These are phyloP conservation scores for Antennarius maculatus DNA, from an alignment of 2,797 vertebrate species.

Conservation along the genomic window DNA sequence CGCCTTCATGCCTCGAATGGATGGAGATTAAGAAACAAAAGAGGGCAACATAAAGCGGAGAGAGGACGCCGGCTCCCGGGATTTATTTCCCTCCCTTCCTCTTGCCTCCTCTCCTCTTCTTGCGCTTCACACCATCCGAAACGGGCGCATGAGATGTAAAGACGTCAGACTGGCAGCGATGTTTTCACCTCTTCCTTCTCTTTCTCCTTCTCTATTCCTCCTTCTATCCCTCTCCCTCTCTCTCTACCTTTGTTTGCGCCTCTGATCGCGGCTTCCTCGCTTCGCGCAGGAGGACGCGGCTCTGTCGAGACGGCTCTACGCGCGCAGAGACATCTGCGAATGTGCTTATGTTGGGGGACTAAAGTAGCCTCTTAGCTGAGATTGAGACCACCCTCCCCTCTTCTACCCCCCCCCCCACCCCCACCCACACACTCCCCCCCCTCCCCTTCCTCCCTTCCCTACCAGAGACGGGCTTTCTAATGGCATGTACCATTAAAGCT, in stretches of 20 bases:
- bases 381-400: conserved; percentile 80
- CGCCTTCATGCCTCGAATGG: conserved; percentile 67
- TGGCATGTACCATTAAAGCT: conserved; percentile 90
- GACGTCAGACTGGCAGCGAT: conserved; percentile 66
- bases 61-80: conserved; percentile 48
- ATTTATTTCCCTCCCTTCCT: conserved; percentile 49
- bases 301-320: conserved; percentile 62
- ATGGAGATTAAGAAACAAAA: conserved; percentile 43
- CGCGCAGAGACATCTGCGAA: conserved; percentile 82
- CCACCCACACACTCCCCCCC: too few relatives aligned
- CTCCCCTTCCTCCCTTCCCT: conserved; percentile 12
- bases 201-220: conserved; percentile 38
- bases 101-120: conserved; percentile 31
- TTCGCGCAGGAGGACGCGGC: conserved; percentile 46
- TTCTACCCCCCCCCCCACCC: too few relatives aligned
- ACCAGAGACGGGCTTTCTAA: conserved; percentile 80
- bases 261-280: conserved; percentile 32
- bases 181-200: conserved; percentile 61
- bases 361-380: conserved; percentile 82
- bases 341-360: conserved; percentile 85
- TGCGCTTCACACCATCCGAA: conserved; percentile 55
- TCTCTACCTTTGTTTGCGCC: conserved; percentile 39
- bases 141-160: conserved; percentile 38
- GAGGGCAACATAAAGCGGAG: conserved; percentile 40
- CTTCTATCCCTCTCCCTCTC: conserved; percentile 32